Conservation (phyloP, 2,113 vertebrate genomes). For the Pterophyllum scalare region DNA sequence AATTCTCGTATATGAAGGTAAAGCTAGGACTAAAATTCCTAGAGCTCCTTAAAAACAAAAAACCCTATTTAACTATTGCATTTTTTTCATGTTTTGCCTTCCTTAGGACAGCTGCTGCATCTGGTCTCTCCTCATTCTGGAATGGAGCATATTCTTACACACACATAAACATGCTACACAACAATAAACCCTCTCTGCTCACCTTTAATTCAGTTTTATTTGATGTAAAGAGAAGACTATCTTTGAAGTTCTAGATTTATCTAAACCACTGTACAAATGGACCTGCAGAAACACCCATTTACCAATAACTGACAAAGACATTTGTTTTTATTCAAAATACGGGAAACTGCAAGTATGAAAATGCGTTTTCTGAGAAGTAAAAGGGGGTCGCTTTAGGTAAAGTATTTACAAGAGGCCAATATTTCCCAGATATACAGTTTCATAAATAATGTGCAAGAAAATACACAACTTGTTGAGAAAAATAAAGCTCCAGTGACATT, state of each 20-base stretch:
- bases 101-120: background rate
- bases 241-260: background rate
- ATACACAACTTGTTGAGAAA: constrained; percentile 57
- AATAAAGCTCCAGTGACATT: constrained; percentile 72
- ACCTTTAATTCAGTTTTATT: background rate
- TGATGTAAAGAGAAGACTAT: background rate
- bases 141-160: background rate
- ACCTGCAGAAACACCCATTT: background rate
- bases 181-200: background rate
- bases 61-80: background rate
- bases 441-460: constrained; percentile 74
- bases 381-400: constrained; percentile 30
- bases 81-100: background rate
- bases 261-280: background rate
- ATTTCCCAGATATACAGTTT: constrained; percentile 61
- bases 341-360: constrained; percentile 66
- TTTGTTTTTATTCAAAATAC: constrained; percentile 75
- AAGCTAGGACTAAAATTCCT: background rate
- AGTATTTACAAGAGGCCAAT: constrained; percentile 59
- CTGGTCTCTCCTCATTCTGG: too few species aligned
- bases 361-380: constrained; percentile 63
- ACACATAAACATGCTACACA: background rate
- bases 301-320: constrained; percentile 8
- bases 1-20: background rate
- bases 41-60: background rate